A percentile compares a stretch with the other conserved stretches of the same genome.
phyloP scores from a whole-genome alignment of 2,888 invertebrate species.

The Mythimna pallens region DNA sequence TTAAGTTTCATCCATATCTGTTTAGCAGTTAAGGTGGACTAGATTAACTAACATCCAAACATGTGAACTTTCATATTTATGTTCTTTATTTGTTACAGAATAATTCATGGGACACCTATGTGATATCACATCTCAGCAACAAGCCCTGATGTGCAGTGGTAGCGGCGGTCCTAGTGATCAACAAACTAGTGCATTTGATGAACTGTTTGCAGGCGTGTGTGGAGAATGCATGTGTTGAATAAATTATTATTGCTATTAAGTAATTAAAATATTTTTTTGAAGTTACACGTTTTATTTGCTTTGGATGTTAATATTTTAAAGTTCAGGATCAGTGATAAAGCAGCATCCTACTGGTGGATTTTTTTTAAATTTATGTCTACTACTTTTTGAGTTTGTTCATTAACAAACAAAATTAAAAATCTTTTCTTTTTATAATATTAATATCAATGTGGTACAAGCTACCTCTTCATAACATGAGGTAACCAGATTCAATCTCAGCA shows the following conservation, averaged over 20 bases:
- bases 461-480: too few relatives aligned
- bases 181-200: conserved; percentile 72
- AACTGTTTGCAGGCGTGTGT: conserved; percentile 69
- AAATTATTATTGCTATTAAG: conserved; percentile 86
- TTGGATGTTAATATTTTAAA: neutral
- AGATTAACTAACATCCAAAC: neutral
- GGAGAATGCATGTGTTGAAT: conserved; percentile 76
- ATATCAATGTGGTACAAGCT: too few relatives aligned
- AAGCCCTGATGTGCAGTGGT: conserved; percentile 40
- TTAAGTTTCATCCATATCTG: neutral
- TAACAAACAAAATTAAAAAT: too few relatives aligned
- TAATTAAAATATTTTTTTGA: conserved; percentile 86
- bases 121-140: conserved; percentile 63
- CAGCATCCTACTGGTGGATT: too few relatives aligned
- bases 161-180: conserved; percentile 65
- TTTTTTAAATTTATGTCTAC: too few relatives aligned
- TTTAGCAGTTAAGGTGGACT: neutral
- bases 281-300: conserved; percentile 63
- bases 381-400: too few relatives aligned
- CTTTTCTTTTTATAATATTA: too few relatives aligned
- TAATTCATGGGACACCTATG: conserved; percentile 64
- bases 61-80: too few relatives aligned
- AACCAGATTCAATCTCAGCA: too few relatives aligned
- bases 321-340: too few relatives aligned
- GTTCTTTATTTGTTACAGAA: conserved; percentile 58